Evolutionary conservation across 2,797 vertebrate genomes (phyloP), one percentile per base, ranked within the genome.

Genomic region (Pteronotus mesoamericanus): DNA sequence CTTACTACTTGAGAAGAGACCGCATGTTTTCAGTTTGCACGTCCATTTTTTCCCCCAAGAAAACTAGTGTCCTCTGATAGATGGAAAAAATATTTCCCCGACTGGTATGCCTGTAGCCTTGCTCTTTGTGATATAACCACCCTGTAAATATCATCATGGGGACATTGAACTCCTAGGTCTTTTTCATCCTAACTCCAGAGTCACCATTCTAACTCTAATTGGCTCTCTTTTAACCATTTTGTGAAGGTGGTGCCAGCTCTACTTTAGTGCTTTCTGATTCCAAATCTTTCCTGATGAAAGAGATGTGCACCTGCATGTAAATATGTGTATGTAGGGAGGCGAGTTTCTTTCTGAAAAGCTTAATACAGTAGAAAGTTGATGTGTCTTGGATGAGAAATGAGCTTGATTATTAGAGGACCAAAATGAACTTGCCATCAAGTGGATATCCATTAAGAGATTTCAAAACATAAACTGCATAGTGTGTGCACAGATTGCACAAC

Each of bases 321-420:
- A 48, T 77, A 44, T 46, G 15, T 44, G 0, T 74, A 22, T 84
- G 59, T 93, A 8, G 32, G 48, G 26, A 71, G 64, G 34, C 74
- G 39, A 92, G 11, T 32, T 94, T 95, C 44, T 51, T 82, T 82
- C 44, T 93, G n/a, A 79, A 93, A 92, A 89, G 59, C n/a, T 71
- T 80, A 46, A 42, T 29, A 48, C 7, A 83, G 32, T 14, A 7
- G 8, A 72, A 92, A 78, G 16, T 77, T 74, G 12, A 1, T 29
- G 7, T 48, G 5, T 75, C 12, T 93, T 86, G 4, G 24, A 74
- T 29, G 92, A 86, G 64, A 94, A 89, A 44, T 94, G 16, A 85
- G 7, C 44, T 72, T 77, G 72, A 37, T 53, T 39, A 80, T 75
- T 90, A 82, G 92, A 87, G 94, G 39, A 74, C 21, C 21, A 72